Evolutionary conservation across 2,888 invertebrate species (phyloP), one percentile per base, ranked within the genome.

Genomic region (Clostera curtula): DNA sequence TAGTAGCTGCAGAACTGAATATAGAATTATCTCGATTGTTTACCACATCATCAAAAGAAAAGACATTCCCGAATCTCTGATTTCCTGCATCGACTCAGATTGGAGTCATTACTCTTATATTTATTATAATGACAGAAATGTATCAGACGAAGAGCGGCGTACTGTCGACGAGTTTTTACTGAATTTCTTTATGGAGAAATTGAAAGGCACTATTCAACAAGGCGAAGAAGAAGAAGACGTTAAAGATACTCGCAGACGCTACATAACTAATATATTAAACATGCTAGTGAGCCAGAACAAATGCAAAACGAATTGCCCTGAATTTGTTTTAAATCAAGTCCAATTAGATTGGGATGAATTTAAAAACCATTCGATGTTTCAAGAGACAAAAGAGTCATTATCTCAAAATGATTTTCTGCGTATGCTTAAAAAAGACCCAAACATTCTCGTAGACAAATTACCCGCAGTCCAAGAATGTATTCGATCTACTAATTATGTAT

Each of bases 31-130:
- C 9, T 44, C 55, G 8, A 25, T 68, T 4, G 27, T 68, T 14
- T 65, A 73, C 33, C 43, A 55, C 24, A 52, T 70, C 12, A 32
- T 68, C 24, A 41, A 64, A 29, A 24, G 53, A 6, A 56, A 51
- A 32, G 42, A 53, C 16, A 33, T 71, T 10, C 60, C 49, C 36
- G 19, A 33, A 7, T 34, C 40, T 5, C 8, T 22, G n/a, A 4
- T n/a, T n/a, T n/a, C n/a, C n/a, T n/a, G n/a, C n/a, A n/a, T n/a
- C n/a, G n/a, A n/a, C n/a, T n/a, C n/a, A n/a, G n/a, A n/a, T n/a
- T n/a, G n/a, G n/a, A n/a, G n/a, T n/a, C n/a, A n/a, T n/a, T n/a
- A n/a, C n/a, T n/a, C n/a, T n/a, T n/a, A n/a, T n/a, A n/a, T n/a
- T n/a, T n/a, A n/a, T n/a, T n/a, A n/a, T n/a, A n/a, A n/a, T n/a